Evolutionary conservation across 2,888 invertebrate species (phyloP), one percentile per base, ranked within the genome.

Genomic region (Clunio marinus): DNA sequence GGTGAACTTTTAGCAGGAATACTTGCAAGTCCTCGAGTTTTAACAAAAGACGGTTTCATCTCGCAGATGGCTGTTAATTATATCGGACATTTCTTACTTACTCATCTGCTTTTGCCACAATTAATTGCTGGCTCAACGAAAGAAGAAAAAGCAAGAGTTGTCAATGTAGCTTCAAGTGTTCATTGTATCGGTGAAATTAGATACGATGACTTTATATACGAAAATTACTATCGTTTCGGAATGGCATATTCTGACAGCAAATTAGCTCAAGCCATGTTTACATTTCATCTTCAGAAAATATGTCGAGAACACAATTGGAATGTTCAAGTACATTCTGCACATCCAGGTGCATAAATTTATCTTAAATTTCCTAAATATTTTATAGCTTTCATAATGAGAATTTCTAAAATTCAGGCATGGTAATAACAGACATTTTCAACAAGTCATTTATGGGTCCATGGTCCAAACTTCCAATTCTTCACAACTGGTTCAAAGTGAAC

Each of bases 31-130:
- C 91, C 93, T 28, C 89, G 85, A 73, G 81, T 83, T 66, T 79
- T 88, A 72, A 91, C 93, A 0, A 83, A 83, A 72, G 94, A 96
- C 75, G 93, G 93, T 0, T 87, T 86, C 74, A 96, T 96, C 78
- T 85, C 86, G 13, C 94, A 95, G 74, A 87, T 94, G 78, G 89
- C 88, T 66, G 87, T 89, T 7, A 96, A 96, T 78, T 92, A 93
- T 77, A 80, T 96, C 72, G 89, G 93, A 2, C 93, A 93, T 77
- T 93, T 91, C 75, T 82, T 91, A 73, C 80, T 94, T 72, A 90
- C 91, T 17, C 88, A 92, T 75, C 79, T 93, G 72, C 80, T 96
- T 66, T 78, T 95, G 77, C 89, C 92, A 68, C 82, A 86, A 37
- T 76, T 96, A 70, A 80, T 80, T 2, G 86, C 83, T 22, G 87